Evolutionary conservation across 1,140 invertebrate genomes (phyloP), one percentile per base, ranked within the genome.

Genomic region (Temnothorax longispinosus): DNA sequence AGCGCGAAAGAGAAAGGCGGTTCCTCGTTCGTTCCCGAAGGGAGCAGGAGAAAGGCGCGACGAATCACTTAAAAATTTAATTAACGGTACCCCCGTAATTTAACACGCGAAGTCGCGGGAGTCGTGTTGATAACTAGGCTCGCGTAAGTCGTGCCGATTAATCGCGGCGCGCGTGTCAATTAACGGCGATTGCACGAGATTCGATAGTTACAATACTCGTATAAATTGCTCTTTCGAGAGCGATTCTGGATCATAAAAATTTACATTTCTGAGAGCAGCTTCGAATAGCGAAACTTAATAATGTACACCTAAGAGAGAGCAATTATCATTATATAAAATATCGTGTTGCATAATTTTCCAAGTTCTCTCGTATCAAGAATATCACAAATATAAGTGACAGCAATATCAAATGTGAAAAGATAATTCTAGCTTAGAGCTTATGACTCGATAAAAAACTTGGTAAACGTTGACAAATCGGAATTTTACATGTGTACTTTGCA

Each of bases 51-150:
- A 75, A 62, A 60, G 65, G 67, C 74, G 87, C 81, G 88, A 89
- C 80, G 54, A 62, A 56, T 74, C 41, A 75, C 80, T 84, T 74
- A 84, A 84, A 74, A 84, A 74, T 75, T 84, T 84, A 75, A 74
- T 75, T 84, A 84, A 84, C 80, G 67, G 69, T 84, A 38, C 67
- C 38, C 52, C 41, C 27, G 77, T 82, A 74, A 84, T 84, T 84
- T 75, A 75, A 18, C 69, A 13, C 54, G 67, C 80, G 32, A 41
- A 75, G 18, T 74, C 56, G n/a, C 54, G 65, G 80, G 52, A 71
- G 54, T 15, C 38, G n/a, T 35, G 38, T 47, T 60, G 80, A 74
- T 84, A 75, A 60, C 54, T 71, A 50, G 41, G 52, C 41, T 38
- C 41, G 38, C 27, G 80, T 74, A 82, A 82, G 52, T 72, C 54